These are phyloP conservation scores for Torymus aiolomorphi DNA, from an alignment of 2,888 invertebrate genomes.

Conservation along the genomic window DNA sequence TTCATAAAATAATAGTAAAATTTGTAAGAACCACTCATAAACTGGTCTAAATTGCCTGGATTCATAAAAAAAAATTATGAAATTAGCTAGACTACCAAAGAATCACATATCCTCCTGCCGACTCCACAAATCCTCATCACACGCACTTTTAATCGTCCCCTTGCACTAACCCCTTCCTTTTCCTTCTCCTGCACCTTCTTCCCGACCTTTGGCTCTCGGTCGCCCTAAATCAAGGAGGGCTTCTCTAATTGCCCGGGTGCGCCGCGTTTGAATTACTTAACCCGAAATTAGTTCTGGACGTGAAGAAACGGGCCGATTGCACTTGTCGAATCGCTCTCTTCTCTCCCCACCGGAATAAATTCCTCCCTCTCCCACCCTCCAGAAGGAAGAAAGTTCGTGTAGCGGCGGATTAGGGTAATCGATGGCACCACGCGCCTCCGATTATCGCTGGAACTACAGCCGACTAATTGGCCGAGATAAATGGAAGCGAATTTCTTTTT, in stretches of 20 bases:
- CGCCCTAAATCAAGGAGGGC: conserved; percentile 35
- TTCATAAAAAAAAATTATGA: no score
- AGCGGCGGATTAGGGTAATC: conserved; percentile 29
- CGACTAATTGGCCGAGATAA: background rate
- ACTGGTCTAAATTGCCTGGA: no score
- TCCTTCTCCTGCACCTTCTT: no score
- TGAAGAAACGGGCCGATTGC: conserved; percentile 63
- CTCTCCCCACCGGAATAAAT: no score
- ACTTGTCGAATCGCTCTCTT: conserved; percentile 32
- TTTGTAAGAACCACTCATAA: no score
- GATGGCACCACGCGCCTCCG: background rate
- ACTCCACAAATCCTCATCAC: no score
- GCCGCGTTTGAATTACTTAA: conserved; percentile 74
- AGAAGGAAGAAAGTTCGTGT: conserved; percentile 3
- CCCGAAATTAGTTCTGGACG: conserved; percentile 73
- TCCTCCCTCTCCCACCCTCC: background rate
- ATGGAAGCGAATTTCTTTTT: background rate
- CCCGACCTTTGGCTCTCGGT: background rate
- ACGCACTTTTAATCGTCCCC: background rate
- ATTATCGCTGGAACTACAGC: background rate
- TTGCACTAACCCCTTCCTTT: background rate
- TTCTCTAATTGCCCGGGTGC: conserved; percentile 71
- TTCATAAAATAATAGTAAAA: no score
- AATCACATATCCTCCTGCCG: no score
- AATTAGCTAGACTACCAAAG: no score